Base-by-base conservation (phyloP, 2,113 vertebrate species). In the Nothoprocta perdicaria region DNA sequence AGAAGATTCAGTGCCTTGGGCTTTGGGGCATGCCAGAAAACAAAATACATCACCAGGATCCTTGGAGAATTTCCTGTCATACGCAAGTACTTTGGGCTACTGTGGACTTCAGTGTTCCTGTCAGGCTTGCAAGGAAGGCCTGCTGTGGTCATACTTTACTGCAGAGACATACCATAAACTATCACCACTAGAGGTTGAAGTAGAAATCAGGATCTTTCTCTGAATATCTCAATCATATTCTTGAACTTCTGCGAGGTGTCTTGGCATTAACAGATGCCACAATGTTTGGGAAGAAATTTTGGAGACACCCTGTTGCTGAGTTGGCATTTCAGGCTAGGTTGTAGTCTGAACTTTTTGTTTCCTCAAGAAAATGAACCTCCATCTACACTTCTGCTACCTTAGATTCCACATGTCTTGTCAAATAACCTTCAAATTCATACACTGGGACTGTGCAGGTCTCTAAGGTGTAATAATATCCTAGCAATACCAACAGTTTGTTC, bases 401-500 rank as follows among this genome's bases (percentile, higher is more conserved):
- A 71, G 87, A 93, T 94, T 96, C 92, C 82, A 79, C 57, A 65
- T 71, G 91, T 92, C 96, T 91, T 81, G 76, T 96, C 89, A 89
- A 95, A 95, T 96, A 93, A 95, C 69, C 89, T 80, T 96, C 91
- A 96, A 75, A 78, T 84, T 84, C 79, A 85, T 38, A 91, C 61
- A 72, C 33, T 92, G 58, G 53, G 84, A 84, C 61, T 3, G 18
- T 79, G 94, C 35, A 72, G 23, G 69, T 92, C 89, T 91, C 94
- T 66, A 84, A 94, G 82, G 89, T 94, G 73, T 84, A 94, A 96
- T 95, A 95, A 90, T 84, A 95, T 65, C 73, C 86, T 80, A 89
- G 76, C 80, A 81, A 88, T 89, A 91, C 73, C 73, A 86, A 95
- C 91, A 95, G 81, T 93, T 95, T 92, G 29, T 82, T 92, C 90